Percentiles rank a stretch among this genome's conserved stretches.
Conservation (phyloP, 2,113 vertebrate genomes). For the Penelope pileata region DNA sequence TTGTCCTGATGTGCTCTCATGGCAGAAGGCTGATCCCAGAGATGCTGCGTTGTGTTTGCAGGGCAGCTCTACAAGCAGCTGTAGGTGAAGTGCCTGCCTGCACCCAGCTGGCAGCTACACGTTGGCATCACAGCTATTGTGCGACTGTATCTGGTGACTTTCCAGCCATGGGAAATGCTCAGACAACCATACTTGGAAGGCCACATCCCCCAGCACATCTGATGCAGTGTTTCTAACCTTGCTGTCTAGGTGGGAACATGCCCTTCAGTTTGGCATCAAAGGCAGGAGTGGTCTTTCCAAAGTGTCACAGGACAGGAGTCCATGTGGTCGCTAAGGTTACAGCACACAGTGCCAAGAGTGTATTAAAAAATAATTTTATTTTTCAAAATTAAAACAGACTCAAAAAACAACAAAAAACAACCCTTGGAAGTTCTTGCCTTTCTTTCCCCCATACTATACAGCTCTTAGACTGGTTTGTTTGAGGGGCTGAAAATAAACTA, state of each 20-base stretch:
- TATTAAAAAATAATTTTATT: neutral
- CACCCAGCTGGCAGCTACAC: neutral
- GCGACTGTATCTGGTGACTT: rapidly evolving
- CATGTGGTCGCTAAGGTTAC: rapidly evolving
- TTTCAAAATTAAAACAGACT: neutral
- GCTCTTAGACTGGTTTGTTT: neutral
- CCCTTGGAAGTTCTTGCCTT: neutral
- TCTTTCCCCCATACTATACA: neutral
- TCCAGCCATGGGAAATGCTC: neutral
- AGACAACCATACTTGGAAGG: neutral
- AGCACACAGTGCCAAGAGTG: neutral
- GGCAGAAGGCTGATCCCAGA: neutral
- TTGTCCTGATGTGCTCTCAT: neutral
- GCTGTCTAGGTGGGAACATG: neutral
- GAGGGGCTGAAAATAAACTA: neutral
- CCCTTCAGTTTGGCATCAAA: neutral
- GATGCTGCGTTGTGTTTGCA: rapidly evolving
- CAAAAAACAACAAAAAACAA: neutral
- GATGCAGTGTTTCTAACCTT: neutral
- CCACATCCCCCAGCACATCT: neutral
- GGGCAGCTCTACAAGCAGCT: neutral
- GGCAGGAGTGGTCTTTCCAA: neutral
- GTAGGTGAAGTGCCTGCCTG: neutral
- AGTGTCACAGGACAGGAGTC: neutral
- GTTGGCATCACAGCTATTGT: neutral